Evolutionary conservation across 2,888 invertebrate species (phyloP).

Genomic region (Caenorhabditis zanzibari): DNA sequence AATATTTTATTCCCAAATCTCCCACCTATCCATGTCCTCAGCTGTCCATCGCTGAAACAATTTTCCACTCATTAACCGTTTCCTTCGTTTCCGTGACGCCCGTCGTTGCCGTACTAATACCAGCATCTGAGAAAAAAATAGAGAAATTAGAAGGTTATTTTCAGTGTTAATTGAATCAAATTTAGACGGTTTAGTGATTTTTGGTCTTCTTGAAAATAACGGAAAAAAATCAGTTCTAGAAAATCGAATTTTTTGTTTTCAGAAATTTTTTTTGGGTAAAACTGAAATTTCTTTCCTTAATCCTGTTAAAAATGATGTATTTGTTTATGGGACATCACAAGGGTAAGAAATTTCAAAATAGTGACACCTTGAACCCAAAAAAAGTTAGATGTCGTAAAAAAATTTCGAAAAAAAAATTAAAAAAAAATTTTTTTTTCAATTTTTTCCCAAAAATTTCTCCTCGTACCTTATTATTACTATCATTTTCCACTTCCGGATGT

Average conservation of each 20-base stretch:
- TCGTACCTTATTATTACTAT: constrained; percentile 73
- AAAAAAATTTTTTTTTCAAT: not conserved
- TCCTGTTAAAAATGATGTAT: not conserved
- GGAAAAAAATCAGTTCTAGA: too few relatives aligned
- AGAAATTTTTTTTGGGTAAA: not conserved
- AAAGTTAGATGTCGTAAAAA: too few relatives aligned
- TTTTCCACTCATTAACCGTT: constrained; percentile 75
- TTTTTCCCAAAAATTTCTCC: not conserved
- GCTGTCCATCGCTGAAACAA: constrained; percentile 81
- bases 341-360: too few relatives aligned
- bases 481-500: constrained; percentile 72
- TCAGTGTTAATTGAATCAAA: not conserved
- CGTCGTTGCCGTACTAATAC: constrained; percentile 70
- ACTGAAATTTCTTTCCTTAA: not conserved
- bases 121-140: constrained; percentile 67
- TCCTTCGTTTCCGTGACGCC: constrained; percentile 72
- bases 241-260: not conserved
- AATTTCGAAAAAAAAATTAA: too few relatives aligned
- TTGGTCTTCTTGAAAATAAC: not conserved
- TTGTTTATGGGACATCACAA: not conserved
- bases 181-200: not conserved
- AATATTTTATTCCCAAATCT: too few relatives aligned
- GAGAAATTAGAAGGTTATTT: not conserved
- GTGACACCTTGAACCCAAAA: too few relatives aligned
- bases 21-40: constrained; percentile 81